Conservation (phyloP, 2,113 vertebrate genomes). For the Varanus komodoensis region DNA sequence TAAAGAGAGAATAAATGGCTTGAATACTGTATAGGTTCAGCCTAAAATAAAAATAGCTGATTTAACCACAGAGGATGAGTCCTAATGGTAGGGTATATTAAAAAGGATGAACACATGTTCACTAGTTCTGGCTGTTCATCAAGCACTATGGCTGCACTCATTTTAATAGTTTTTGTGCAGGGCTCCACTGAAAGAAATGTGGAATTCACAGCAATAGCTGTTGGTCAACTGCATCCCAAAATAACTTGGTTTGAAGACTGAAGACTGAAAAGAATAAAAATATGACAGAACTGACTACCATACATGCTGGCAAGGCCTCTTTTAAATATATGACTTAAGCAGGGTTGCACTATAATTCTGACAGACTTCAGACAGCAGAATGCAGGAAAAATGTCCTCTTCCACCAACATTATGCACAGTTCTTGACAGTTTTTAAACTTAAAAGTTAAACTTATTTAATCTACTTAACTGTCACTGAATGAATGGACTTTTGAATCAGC, state of each 20-base stretch:
- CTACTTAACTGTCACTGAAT: neutral
- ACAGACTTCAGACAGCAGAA: conserved; percentile 20
- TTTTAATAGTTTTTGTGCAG: conserved; percentile 4
- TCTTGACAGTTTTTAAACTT: conserved; percentile 51
- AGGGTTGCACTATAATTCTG: neutral
- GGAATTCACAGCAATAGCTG: neutral
- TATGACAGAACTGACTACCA: neutral
- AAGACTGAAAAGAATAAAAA: neutral
- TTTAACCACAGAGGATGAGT: neutral
- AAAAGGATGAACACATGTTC: conserved; percentile 12
- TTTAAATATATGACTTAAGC: conserved; percentile 41
- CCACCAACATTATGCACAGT: conserved; percentile 50
- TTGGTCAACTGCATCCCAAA: neutral
- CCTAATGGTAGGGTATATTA: conserved; percentile 33
- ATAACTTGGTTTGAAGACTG: conserved; percentile 3
- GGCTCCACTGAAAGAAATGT: neutral
- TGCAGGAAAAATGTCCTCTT: conserved; percentile 45
- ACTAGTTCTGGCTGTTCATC: conserved; percentile 32
- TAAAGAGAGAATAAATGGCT: conserved; percentile 32
- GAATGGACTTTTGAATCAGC: conserved; percentile 71
- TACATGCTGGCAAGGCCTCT: neutral
- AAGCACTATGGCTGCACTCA: neutral
- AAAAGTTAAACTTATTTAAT: conserved; percentile 23
- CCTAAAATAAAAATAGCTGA: neutral
- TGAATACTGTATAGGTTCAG: conserved; percentile 7